Evolutionary conservation across 2,113 vertebrate species (phyloP), one percentile per base, ranked within the genome.

Genomic region (Tichodroma muraria): DNA sequence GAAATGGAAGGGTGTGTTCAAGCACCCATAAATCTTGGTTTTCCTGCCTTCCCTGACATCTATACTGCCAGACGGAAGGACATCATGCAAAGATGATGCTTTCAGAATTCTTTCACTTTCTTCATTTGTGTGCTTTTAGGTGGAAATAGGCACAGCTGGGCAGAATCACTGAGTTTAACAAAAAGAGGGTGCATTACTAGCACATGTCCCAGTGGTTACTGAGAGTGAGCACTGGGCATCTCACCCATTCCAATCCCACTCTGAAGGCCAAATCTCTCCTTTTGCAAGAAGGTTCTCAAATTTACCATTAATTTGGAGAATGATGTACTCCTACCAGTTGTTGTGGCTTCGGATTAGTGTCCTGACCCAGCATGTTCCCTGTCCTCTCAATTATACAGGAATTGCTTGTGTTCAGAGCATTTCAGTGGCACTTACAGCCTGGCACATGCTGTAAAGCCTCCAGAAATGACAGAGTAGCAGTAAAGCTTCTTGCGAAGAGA

Each of bases 401-500:
- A 72, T n/a, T 77, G 7, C 23, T 61, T 11, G 5, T 0, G 2
- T 45, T 65, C 50, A 54, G 53, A 84, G 52, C 20, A 8, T 37
- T 54, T 2, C 2, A 61, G 21, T 17, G 27, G 24, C 78, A 21
- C 17, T 33, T 21, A 33, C 2, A 72, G 42, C 24, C 22, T 81
- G 50, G 33, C 45, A 76, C 8, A 9, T 1, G 6, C 37, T 89
- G 30, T 11, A 59, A 45, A 79, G 7, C 30, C n/a, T 71, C 35
- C 30, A 66, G 63, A 64, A 88, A 47, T n/a, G 53, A 38, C 69
- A 88, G 63, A 85, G 68, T 31, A 94, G 60, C 80, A 96, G 63
- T 72, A 93, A 94, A 92, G 44, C 57, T 95, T 92, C 83, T 91
- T 83, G 54, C 80, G 57, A 90, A 94, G 89, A 91, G 72, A 96